Evolutionary conservation across 2,797 vertebrate species (phyloP), one percentile per base, ranked within the genome.

Genomic region (Dryobates pubescens): DNA sequence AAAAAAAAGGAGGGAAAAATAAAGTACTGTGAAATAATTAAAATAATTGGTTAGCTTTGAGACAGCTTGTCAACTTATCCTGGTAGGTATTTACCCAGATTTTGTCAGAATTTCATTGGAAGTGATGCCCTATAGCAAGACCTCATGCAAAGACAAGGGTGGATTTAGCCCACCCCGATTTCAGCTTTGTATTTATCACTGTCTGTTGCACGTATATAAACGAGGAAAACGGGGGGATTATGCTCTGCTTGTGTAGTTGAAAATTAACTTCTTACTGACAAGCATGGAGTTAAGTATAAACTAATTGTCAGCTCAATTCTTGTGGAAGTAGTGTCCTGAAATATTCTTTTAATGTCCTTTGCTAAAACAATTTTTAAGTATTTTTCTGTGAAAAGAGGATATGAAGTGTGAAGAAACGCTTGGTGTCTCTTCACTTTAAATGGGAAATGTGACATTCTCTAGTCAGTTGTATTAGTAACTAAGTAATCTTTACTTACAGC

Each of bases 191-290:
- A 38, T 85, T 88, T 54, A 7, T 7, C 47, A 51, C 69, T 79
- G 71, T 81, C 54, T 82, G 64, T 68, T 22, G 88, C 75, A 68
- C 63, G 24, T 7, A 20, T 80, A 6, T 10, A 62, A 88, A 72
- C 17, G 64, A 88, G 51, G 70, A 68, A 54, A 73, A 91, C 57
- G 13, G 30, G 19, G 61, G 47, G 45, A 38, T 89, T 92, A n/a
- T 71, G 24, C 87, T 95, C 57, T 97, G 89, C 94, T 92, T 94
- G 58, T 90, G 54, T 82, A 90, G 92, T 87, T 96, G 87, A 96
- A 93, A 17, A 96, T 97, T 97, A 97, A 96, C 93, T 87, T 86
- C 86, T 92, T 96, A 97, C 96, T 97, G 96, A 98, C 94, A 95
- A 97, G 98, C 97, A 97, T 98, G 97, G 90, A 77, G 74, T 93